Conservation (phyloP, 1,140 invertebrate species). For the Harlomillsia oculata region DNA sequence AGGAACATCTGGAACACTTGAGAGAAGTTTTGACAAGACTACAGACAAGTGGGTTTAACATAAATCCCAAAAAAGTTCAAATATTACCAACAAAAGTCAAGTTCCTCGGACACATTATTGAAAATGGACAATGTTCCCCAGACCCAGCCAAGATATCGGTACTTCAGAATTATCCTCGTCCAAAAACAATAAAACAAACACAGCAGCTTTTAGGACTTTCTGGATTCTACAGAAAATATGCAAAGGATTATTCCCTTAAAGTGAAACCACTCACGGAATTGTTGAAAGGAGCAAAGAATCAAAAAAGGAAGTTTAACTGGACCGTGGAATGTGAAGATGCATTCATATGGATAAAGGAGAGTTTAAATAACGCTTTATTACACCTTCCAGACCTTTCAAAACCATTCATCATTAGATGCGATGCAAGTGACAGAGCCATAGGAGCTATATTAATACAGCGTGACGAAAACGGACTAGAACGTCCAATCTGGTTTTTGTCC, state of each 20-base stretch:
- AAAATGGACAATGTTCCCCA: constrained; percentile 15
- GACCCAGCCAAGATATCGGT: constrained; percentile 23
- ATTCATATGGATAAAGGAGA: no score
- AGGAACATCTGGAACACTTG: constrained; percentile 37
- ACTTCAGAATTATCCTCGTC: constrained; percentile 27
- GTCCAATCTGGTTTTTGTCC: constrained; percentile 38
- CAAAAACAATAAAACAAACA: constrained; percentile 34
- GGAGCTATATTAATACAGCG: constrained; percentile 37
- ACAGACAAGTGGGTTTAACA: constrained; percentile 39
- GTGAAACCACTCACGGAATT: no score
- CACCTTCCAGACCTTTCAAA: constrained; percentile 33
- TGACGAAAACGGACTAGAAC: constrained; percentile 32
- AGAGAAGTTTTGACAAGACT: constrained; percentile 40
- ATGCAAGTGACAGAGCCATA: constrained; percentile 37
- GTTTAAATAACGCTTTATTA: no score
- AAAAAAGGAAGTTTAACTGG: no score
- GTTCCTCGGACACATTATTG: constrained; percentile 43
- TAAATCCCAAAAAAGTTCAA: constrained; percentile 44
- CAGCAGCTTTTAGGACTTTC: constrained; percentile 36
- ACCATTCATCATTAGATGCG: constrained; percentile 36
- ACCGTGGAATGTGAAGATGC: no score
- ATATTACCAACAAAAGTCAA: constrained; percentile 42
- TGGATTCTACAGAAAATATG: constrained; percentile 40
- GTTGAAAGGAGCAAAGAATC: no score
- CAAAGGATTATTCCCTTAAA: no score